Base-by-base conservation (phyloP, 2,113 vertebrate genomes). In the Ptilonorhynchus violaceus region DNA sequence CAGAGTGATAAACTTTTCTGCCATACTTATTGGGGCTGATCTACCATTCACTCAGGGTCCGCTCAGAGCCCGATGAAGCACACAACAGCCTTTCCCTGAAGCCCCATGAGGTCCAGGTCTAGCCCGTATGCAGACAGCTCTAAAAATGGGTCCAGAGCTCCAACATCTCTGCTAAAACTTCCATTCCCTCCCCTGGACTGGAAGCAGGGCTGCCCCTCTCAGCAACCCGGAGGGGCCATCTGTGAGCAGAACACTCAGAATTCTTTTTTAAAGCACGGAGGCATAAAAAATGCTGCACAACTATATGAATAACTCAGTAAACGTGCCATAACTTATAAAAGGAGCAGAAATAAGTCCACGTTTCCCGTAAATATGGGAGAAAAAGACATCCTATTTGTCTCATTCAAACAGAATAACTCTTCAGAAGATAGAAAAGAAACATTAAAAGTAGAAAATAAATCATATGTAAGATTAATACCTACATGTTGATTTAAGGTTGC, bases 1-100 rank as follows among this genome's bases (percentile, higher is more conserved):
- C 72, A 83, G 81, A 69, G 92, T 77, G 87, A 94, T 86, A 68
- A 93, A 86, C 63, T 84, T 90, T 93, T 92, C 89, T 89, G 73
- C 27, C 80, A 76, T 44, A 33, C 63, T 78, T 68, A 72, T 28
- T 60, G 63, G 74, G 89, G 81, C 63, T 46, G n/a, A 68, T 19
- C 78, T 94, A 89, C 77, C 44, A 15, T 41, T 95, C 84, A 85
- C 2, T 15, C 64, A 14, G 39, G 20, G 16, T 19, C 63, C 3
- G 1, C 82, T 85, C 44, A 1, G 53, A 80, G 50, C 28, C 52
- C 6, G 2, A 21, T 42, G 80, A 31, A 79, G 73, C 72, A 88
- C 69, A 44, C n/a, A 76, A 13, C 9, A 39, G 70, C 44, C 62
- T 75, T 72, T 39, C 44, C 50, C 6, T 80, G 52, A 69, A 89